Conservation (phyloP, 2,797 vertebrate species). For the Buphagus erythrorhynchus region DNA sequence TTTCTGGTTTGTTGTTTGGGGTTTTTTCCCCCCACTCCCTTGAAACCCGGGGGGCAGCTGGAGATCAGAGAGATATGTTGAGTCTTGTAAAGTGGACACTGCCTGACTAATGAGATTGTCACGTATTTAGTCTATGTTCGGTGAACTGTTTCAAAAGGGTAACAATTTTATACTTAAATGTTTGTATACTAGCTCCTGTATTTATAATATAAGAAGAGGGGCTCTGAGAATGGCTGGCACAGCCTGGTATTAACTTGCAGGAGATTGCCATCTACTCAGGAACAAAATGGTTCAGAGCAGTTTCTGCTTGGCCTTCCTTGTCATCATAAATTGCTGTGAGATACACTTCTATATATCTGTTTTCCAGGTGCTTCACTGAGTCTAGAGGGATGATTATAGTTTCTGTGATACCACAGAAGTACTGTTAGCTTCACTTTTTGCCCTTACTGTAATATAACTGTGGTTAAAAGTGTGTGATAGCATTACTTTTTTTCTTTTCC, state of each 20-base stretch:
- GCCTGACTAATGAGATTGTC: background rate
- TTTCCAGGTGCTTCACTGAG: background rate
- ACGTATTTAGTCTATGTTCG: background rate
- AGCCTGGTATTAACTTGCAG: background rate
- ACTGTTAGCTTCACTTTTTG: background rate
- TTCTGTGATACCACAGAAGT: background rate
- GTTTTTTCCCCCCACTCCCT: accelerated
- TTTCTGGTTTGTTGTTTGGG: background rate
- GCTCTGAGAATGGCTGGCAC: background rate
- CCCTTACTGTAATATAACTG: background rate
- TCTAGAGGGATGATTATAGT: background rate
- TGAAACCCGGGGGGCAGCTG: background rate
- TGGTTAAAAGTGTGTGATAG: background rate
- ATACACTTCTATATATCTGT: accelerated
- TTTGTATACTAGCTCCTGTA: background rate
- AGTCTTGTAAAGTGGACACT: background rate
- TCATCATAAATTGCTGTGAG: background rate
- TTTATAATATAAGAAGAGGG: background rate
- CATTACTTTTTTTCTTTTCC: background rate
- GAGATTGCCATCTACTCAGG: background rate
- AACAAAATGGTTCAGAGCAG: background rate
- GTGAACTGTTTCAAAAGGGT: background rate
- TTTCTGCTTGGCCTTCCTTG: background rate
- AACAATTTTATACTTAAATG: background rate
- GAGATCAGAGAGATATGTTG: background rate